Percentiles rank a stretch among this genome's conserved stretches.
These are phyloP conservation scores for Sminthopsis crassicaudata DNA, from an alignment of 2,113 vertebrate species.

Conservation along the genomic window DNA sequence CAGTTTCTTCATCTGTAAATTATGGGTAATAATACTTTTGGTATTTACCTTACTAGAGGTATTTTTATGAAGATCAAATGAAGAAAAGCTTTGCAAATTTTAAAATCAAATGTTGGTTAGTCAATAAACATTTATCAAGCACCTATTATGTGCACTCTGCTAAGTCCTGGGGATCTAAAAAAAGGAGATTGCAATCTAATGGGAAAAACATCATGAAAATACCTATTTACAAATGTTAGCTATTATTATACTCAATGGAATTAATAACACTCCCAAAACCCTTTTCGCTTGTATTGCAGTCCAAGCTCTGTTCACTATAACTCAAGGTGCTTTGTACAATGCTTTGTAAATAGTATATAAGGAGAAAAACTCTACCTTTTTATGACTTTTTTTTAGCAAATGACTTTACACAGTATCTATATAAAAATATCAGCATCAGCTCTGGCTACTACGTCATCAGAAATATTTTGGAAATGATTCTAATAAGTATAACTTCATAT, in stretches of 20 bases:
- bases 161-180: background rate
- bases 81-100: background rate
- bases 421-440: slow-evolving; percentile 82
- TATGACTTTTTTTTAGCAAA: slow-evolving; percentile 78
- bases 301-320: slow-evolving; percentile 34
- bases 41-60: background rate
- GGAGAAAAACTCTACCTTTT: slow-evolving; percentile 57
- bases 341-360: slow-evolving; percentile 42
- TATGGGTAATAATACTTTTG: background rate
- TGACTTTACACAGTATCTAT: slow-evolving; percentile 74
- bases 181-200: background rate
- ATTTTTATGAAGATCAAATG: background rate
- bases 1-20: background rate
- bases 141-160: background rate
- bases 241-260: background rate
- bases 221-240: background rate
- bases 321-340: background rate
- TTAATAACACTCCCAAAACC: background rate
- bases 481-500: slow-evolving; percentile 74
- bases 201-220: background rate
- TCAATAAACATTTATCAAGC: background rate
- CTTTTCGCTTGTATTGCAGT: slow-evolving; percentile 34
- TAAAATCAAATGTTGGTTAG: background rate
- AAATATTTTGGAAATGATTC: slow-evolving; percentile 84
- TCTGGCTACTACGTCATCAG: slow-evolving; percentile 83